Evolutionary conservation across 2,113 vertebrate genomes (phyloP).

Genomic region (Uria aalge): DNA sequence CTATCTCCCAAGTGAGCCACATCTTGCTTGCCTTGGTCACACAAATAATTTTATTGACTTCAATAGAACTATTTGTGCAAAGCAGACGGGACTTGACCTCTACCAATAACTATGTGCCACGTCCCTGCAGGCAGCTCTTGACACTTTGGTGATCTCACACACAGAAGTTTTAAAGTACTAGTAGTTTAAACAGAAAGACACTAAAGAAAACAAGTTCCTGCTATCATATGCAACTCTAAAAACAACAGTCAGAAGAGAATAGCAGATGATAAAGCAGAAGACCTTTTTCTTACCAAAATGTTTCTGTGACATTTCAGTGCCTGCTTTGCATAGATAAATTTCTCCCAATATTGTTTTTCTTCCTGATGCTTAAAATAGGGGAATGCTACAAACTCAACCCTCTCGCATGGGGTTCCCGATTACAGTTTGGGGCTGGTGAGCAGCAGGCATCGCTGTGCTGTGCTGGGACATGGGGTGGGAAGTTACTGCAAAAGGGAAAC

Average conservation of each 20-base stretch:
- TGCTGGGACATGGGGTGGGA: neutral
- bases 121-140: neutral
- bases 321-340: neutral
- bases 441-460: neutral
- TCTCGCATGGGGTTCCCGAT: neutral
- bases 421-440: neutral
- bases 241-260: neutral
- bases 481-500: neutral
- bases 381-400: neutral
- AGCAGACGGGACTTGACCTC: neutral
- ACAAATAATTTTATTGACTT: neutral
- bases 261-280: neutral
- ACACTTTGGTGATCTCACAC: accelerated
- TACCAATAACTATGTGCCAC: neutral
- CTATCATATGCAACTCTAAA: neutral
- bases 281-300: neutral
- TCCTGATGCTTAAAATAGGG: neutral
- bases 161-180: neutral
- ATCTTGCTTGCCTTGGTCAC: neutral
- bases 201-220: neutral
- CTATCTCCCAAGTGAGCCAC: neutral
- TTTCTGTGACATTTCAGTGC: neutral
- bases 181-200: neutral
- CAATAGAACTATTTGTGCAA: neutral
- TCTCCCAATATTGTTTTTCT: neutral